Evolutionary conservation across 2,888 invertebrate species (phyloP).

Genomic region (Tethea ocularis): DNA sequence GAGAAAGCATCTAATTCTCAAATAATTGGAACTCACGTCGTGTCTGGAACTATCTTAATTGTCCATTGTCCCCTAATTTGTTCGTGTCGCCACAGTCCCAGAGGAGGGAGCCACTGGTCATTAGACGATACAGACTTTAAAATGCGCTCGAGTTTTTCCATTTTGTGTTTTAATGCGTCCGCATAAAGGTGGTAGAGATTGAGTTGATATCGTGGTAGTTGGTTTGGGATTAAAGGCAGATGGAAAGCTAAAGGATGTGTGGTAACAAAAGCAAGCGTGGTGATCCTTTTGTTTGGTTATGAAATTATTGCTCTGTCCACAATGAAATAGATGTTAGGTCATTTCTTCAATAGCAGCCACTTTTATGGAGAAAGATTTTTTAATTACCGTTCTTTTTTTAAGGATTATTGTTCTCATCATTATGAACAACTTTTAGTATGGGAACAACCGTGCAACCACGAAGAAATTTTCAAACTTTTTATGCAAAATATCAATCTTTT

Average conservation of each 20-base stretch:
- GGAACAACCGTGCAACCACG: no score
- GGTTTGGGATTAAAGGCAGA: conserved; percentile 37
- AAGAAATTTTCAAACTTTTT: no score
- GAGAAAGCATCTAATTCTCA: conserved; percentile 29
- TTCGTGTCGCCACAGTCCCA: conserved; percentile 49
- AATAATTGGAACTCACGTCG: conserved; percentile 39
- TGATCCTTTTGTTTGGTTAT: conserved; percentile 6
- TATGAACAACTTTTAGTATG: no score
- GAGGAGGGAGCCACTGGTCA: conserved; percentile 38
- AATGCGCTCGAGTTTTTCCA: conserved; percentile 5
- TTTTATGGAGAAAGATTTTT: no score
- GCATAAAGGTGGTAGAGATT: neutral
- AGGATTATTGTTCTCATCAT: no score
- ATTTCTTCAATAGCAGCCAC: neutral
- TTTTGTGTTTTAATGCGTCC: conserved; percentile 15
- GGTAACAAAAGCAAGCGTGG: conserved; percentile 10
- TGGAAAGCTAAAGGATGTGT: conserved; percentile 30
- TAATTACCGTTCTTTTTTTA: no score
- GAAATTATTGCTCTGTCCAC: conserved; percentile 9
- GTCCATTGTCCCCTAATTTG: conserved; percentile 58
- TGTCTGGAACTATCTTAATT: conserved; percentile 48
- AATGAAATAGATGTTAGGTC: neutral
- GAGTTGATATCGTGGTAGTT: conserved; percentile 6
- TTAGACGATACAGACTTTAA: conserved; percentile 29
- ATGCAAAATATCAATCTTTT: no score